Evolutionary conservation across 2,113 vertebrate genomes (phyloP).

Genomic region (Genyomyrus donnyi): DNA sequence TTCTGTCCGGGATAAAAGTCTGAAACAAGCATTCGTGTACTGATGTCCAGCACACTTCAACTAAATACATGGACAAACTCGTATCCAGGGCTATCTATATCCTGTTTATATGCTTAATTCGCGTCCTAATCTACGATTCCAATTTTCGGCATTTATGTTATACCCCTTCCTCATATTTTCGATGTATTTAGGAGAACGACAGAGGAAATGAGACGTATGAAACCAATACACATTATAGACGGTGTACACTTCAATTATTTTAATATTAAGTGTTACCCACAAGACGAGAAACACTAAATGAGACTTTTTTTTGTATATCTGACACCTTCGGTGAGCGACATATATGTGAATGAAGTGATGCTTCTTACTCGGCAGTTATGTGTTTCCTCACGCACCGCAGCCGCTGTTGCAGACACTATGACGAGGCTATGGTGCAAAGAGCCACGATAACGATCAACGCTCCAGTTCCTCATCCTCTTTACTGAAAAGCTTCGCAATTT

Average conservation of each 20-base stretch:
- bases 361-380: neutral
- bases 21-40: neutral
- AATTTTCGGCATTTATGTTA: neutral
- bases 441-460: neutral
- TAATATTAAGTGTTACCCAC: neutral
- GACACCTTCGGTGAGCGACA: neutral
- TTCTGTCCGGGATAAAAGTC: neutral
- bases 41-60: neutral
- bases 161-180: neutral
- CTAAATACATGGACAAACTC: neutral
- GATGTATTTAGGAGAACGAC: neutral
- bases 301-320: neutral
- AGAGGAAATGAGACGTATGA: neutral
- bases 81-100: neutral
- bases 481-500: constrained; percentile 10
- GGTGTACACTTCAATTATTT: neutral
- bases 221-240: neutral
- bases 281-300: neutral
- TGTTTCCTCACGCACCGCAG: neutral
- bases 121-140: neutral
- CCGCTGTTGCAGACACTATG: neutral
- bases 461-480: neutral
- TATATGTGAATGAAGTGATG: neutral
- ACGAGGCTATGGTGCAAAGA: neutral
- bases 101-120: neutral